These are phyloP conservation scores for Ellobium chinense DNA, from an alignment of 2,888 invertebrate species.

Conservation along the genomic window DNA sequence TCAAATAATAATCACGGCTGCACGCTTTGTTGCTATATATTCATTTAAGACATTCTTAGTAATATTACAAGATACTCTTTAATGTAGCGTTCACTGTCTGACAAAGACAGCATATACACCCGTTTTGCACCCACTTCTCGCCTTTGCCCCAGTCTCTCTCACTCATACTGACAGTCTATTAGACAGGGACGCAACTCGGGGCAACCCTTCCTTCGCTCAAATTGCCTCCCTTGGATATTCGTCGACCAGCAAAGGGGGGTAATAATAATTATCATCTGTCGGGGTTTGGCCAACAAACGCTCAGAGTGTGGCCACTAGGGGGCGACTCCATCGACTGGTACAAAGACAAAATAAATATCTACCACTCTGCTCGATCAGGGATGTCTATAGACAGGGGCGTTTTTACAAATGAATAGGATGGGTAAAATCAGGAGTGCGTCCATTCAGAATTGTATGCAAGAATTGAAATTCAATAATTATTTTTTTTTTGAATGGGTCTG, in stretches of 20 bases:
- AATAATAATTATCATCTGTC: conserved; percentile 31
- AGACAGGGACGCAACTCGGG: conserved; percentile 20
- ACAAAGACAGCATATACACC: background rate
- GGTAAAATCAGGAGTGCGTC: no score
- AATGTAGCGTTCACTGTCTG: no score
- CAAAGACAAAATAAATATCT: background rate
- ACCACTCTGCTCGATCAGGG: no score
- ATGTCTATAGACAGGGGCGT: no score
- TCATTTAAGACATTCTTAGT: no score
- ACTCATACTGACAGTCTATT: background rate
- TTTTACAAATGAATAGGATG: no score
- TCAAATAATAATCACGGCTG: no score
- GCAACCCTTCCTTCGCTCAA: conserved; percentile 15
- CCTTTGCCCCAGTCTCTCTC: background rate
- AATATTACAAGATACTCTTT: no score
- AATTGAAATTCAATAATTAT: no score
- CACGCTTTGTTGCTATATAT: no score
- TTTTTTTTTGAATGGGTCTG: no score
- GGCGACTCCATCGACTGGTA: background rate
- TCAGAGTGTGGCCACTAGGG: conserved; percentile 1
- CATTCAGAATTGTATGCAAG: no score
- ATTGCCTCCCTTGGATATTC: conserved; percentile 30
- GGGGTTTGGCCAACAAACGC: conserved; percentile 4
- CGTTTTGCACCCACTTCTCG: background rate
- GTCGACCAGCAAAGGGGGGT: conserved; percentile 10